Evolutionary conservation across 2,888 invertebrate genomes (phyloP).

Genomic region (Prosapia bicincta): DNA sequence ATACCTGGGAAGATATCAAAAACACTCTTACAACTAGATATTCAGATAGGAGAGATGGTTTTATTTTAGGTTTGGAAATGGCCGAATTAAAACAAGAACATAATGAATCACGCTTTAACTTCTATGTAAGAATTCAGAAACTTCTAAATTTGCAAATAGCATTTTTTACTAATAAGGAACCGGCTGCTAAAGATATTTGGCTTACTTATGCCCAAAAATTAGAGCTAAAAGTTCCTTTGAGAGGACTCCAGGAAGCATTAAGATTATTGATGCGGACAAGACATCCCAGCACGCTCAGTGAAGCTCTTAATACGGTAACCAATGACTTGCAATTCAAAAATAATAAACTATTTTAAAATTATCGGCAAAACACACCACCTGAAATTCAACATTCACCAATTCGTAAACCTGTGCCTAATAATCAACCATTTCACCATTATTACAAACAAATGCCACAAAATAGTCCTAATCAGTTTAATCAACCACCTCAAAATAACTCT

Average conservation of each 20-base stretch:
- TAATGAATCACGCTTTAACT: background rate
- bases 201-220: background rate
- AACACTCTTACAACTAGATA: background rate
- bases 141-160: background rate
- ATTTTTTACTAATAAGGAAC: background rate
- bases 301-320: background rate
- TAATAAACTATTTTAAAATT: no score
- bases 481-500: no score
- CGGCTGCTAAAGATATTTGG: background rate
- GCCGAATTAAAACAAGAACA: background rate
- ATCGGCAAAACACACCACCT: no score
- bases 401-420: no score
- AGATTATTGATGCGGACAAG: background rate
- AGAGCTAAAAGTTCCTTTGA: background rate
- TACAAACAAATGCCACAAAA: no score
- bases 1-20: background rate
- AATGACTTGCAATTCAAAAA: no score
- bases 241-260: background rate
- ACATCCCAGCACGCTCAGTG: background rate
- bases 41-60: background rate
- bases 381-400: no score
- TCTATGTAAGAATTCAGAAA: background rate
- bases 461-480: no score
- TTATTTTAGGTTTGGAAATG: background rate
- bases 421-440: no score